Percentiles rank a stretch among this genome's conserved stretches.
Conservation (phyloP, 2,113 vertebrate species). For the Fulica atra region DNA sequence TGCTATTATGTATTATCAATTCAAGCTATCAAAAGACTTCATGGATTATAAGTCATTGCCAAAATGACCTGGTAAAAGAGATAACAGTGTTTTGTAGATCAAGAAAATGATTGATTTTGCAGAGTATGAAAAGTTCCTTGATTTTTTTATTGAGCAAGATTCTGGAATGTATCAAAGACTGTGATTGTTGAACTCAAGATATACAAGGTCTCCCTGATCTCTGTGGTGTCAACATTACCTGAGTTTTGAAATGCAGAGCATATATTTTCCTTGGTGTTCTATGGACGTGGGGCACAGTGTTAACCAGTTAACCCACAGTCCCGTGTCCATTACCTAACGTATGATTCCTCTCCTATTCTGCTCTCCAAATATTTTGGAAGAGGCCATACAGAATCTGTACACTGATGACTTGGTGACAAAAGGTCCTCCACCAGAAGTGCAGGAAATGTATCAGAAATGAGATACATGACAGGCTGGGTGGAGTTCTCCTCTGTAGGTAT, state of each 20-base stretch:
- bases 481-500: neutral
- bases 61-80: neutral
- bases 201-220: neutral
- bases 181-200: neutral
- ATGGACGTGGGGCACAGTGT: neutral
- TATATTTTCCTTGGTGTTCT: neutral
- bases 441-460: neutral
- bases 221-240: neutral
- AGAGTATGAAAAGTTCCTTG: neutral
- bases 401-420: neutral
- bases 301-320: no score
- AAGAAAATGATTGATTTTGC: neutral
- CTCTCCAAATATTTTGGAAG: neutral
- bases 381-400: neutral
- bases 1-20: neutral
- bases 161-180: neutral
- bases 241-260: neutral
- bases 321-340: neutral
- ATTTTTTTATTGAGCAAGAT: neutral
- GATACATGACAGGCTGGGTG: neutral
- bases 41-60: neutral
- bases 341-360: neutral
- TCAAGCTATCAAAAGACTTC: neutral
- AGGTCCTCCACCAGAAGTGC: neutral
- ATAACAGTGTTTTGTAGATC: neutral